Base-by-base conservation (phyloP, 2,888 invertebrate genomes). In the Polyploca ridens region DNA sequence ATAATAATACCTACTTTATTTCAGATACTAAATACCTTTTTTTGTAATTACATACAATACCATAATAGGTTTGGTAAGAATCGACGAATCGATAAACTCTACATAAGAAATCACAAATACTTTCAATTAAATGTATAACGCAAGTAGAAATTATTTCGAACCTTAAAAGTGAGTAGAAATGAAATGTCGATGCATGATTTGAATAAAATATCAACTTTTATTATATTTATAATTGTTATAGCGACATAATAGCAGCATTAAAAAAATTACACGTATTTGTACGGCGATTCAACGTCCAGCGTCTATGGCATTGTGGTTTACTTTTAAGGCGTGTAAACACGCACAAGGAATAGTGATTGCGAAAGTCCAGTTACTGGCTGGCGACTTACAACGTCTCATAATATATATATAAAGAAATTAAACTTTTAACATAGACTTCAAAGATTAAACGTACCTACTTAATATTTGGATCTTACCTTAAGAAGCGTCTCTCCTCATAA, bases 331-430 rank as follows among this genome's bases (percentile, higher is more conserved):
- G 84, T 78, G 84, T 80, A 82, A 83, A 84, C 85, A 93, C 93
- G 91, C 89, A 78, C 82, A 85, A 79, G 85, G 93, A 92, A 93
- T 93, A 89, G 85, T 83, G 88, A 94, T 93, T 93, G 87, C 89
- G 87, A 92, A 91, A 93, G 93, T 93, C 92, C 93, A 87, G 93
- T 93, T 93, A 87, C 92, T 93, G 92, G 93, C 79, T 82, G 85
- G 82, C 76, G 75, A 78, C 86, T 77, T 77, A 74, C 79, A 76
- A 75, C 78, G 54, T 54, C 54, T 71, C 69, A 69, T 70, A 72
- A 67, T 69, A 49, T 71, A 63, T 71, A 69, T 69, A 27, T 59
- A 64, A 64, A 69, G 66, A 65, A 68, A 70, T 72, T 73, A 65
- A 67, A 64, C 61, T 62, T 46, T 46, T 13, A 41, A 6, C 10